phyloP scores from a whole-genome alignment of 2,888 invertebrate genomes.

The Drosophila infuscata region DNA sequence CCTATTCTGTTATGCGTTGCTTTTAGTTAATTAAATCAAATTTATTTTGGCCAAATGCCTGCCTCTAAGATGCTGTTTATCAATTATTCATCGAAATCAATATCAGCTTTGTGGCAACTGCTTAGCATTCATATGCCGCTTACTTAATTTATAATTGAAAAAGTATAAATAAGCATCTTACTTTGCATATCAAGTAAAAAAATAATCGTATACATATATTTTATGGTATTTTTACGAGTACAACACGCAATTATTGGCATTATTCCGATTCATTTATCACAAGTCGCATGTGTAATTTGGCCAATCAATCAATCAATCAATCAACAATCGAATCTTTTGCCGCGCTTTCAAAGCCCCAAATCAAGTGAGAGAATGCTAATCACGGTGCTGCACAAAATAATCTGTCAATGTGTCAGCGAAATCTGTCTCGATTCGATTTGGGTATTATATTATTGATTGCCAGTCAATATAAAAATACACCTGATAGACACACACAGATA shows the following conservation, averaged over 20 bases:
- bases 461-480: constrained; percentile 32
- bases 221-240: neutral
- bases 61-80: constrained; percentile 21
- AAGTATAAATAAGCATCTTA: neutral
- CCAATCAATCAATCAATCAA: constrained; percentile 40
- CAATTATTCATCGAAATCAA: constrained; percentile 35
- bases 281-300: constrained; percentile 13
- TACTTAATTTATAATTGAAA: neutral
- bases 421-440: constrained; percentile 57
- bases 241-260: constrained; percentile 13
- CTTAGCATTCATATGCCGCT: neutral
- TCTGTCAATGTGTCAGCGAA: constrained; percentile 72
- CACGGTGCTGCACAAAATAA: constrained; percentile 55
- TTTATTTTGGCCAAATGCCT: constrained; percentile 37
- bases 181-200: too few relatives aligned
- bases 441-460: constrained; percentile 52
- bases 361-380: constrained; percentile 39
- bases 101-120: constrained; percentile 4
- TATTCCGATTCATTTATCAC: constrained; percentile 18
- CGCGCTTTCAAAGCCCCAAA: constrained; percentile 11
- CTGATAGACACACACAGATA: constrained; percentile 5
- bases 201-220: neutral
- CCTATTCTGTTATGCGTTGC: constrained; percentile 30
- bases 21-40: constrained; percentile 74
- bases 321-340: constrained; percentile 35